Conservation (phyloP, 2,888 invertebrate genomes). For the Drosophila neotestacea region DNA sequence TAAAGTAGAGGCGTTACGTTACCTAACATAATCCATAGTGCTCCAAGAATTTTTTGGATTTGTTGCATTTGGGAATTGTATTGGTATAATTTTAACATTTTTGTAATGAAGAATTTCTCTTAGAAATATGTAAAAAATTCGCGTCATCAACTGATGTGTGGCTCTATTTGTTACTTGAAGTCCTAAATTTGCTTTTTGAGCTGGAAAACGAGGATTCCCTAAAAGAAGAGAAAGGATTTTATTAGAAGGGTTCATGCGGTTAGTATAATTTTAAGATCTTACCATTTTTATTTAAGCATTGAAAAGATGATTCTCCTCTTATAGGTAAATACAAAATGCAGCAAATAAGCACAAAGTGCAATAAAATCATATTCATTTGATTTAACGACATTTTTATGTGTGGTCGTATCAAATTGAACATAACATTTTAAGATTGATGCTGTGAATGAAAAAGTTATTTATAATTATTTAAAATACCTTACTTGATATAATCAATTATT, state of each 20-base stretch:
- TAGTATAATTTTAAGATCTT: not conserved
- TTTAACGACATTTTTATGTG: conserved; percentile 19
- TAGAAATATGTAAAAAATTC: conserved; percentile 87
- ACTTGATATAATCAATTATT: too few species aligned
- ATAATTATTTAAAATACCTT: too few species aligned
- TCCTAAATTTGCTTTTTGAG: conserved; percentile 32
- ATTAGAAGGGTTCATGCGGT: not conserved
- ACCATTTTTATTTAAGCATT: conserved; percentile 30
- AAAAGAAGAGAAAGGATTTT: not conserved
- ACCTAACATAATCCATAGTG: conserved; percentile 68
- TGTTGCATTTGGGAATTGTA: conserved; percentile 37
- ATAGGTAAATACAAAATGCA: conserved; percentile 9
- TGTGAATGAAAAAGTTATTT: not conserved
- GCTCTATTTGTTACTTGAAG: conserved; percentile 87
- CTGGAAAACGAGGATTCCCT: conserved; percentile 21
- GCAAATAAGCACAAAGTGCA: conserved; percentile 3
- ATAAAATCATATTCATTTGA: not conserved
- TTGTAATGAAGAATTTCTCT: conserved; percentile 86
- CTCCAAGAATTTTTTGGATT: conserved; percentile 37
- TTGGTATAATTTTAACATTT: conserved; percentile 84
- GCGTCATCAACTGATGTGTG: conserved; percentile 87
- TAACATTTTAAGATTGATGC: conserved; percentile 8
- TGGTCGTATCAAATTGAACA: not conserved
- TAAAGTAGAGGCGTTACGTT: not conserved
- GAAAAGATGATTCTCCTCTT: conserved; percentile 1